A percentile compares a stretch with the other conserved stretches of the same genome.
Conservation (phyloP, 37 sponge, comb jelly and placozoan species). For the Spongilla lacustris region DNA sequence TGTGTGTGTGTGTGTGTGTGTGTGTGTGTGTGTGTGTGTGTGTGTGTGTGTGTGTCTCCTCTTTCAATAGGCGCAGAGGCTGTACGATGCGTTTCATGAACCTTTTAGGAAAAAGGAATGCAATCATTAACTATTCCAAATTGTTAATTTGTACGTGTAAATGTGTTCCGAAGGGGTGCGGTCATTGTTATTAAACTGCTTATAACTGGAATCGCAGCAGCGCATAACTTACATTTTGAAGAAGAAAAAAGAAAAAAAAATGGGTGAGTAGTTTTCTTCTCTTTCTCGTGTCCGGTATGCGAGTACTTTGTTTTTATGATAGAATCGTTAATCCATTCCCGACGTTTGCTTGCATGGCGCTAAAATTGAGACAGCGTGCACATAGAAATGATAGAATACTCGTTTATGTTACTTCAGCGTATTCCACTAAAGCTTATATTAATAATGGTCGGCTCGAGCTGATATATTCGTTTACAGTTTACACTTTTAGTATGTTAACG, state of each 20-base stretch:
- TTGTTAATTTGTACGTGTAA: neutral
- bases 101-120: slow-evolving; percentile 46
- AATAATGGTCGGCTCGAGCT: too few species aligned
- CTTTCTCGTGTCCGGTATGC: neutral
- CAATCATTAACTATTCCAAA: neutral
- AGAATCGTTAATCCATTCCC: neutral
- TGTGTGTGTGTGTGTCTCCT: neutral
- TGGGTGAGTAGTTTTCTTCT: neutral
- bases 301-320: neutral
- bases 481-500: too few species aligned
- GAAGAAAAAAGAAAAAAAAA: too few species aligned
- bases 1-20: too few species aligned
- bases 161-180: neutral
- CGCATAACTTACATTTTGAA: too few species aligned
- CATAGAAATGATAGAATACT: too few species aligned
- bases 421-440: too few species aligned
- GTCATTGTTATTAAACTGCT: neutral
- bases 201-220: neutral
- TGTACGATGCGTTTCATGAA: slow-evolving; percentile 73
- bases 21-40: too few species aligned
- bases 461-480: too few species aligned
- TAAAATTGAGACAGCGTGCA: too few species aligned
- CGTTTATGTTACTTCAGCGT: too few species aligned
- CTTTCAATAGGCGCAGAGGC: slow-evolving; percentile 67
- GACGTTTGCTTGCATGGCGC: neutral